phyloP scores from a whole-genome alignment of 2,797 vertebrate genomes.

The Schizothorax lantsangensis region DNA sequence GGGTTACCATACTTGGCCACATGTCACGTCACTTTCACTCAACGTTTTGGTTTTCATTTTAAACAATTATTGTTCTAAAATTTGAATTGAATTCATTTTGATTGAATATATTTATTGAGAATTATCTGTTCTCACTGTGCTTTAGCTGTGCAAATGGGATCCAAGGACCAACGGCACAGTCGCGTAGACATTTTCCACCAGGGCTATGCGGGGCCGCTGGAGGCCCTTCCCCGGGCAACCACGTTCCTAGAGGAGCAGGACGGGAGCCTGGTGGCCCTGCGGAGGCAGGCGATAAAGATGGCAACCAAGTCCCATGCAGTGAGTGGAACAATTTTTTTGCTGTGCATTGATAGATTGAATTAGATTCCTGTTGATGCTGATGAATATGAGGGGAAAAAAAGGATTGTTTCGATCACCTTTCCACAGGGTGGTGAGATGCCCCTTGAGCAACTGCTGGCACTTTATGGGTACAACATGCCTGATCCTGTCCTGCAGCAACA shows the following conservation, averaged over 20 bases:
- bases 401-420: slow-evolving; percentile 13
- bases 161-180: slow-evolving; percentile 77
- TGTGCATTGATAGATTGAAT: not conserved
- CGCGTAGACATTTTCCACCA: slow-evolving; percentile 83
- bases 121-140: not conserved
- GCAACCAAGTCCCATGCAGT: slow-evolving; percentile 72
- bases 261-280: slow-evolving; percentile 74
- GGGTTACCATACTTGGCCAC: no score
- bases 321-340: slow-evolving; percentile 47
- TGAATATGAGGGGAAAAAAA: not conserved
- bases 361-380: not conserved
- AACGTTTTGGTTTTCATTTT: not conserved
- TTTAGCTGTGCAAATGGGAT: slow-evolving; percentile 83
- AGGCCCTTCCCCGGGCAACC: slow-evolving; percentile 67
- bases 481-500: slow-evolving; percentile 82
- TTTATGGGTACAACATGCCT: slow-evolving; percentile 90
- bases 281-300: slow-evolving; percentile 76
- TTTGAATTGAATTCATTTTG: not conserved
- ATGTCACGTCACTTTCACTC: no score
- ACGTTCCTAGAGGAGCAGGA: slow-evolving; percentile 80
- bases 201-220: slow-evolving; percentile 77
- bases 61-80: not conserved
- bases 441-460: slow-evolving; percentile 90
- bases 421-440: slow-evolving; percentile 89
- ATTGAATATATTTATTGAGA: not conserved